phyloP scores from a whole-genome alignment of 2,888 invertebrate species.

The Trichogramma evanescens region DNA sequence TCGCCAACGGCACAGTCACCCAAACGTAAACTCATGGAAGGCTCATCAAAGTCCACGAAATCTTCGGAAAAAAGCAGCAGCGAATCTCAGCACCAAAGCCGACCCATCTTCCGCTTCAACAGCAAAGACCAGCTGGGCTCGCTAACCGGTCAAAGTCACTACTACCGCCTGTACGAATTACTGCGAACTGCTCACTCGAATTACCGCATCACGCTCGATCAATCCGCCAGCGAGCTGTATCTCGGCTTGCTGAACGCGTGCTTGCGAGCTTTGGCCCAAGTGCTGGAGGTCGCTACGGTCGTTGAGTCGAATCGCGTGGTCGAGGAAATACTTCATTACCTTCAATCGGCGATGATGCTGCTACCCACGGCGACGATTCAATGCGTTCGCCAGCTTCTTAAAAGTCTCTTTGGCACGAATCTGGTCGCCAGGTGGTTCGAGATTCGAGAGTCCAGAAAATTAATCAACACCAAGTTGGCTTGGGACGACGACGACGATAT shows the following conservation, averaged over 20 bases:
- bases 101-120: constrained; percentile 22
- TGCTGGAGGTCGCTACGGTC: constrained; percentile 63
- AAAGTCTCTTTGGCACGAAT: constrained; percentile 73
- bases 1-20: constrained; percentile 45
- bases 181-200: constrained; percentile 77
- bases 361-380: constrained; percentile 65
- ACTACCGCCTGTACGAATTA: constrained; percentile 76
- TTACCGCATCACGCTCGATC: constrained; percentile 79
- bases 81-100: not conserved
- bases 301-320: constrained; percentile 66
- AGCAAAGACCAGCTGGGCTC: constrained; percentile 53
- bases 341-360: constrained; percentile 63
- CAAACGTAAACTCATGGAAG: constrained; percentile 36
- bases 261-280: constrained; percentile 57
- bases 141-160: constrained; percentile 68
- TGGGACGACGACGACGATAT: constrained; percentile 15
- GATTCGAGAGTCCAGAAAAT: constrained; percentile 25
- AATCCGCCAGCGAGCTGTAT: constrained; percentile 69
- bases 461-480: constrained; percentile 18
- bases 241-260: constrained; percentile 58
- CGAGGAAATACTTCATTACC: constrained; percentile 72
- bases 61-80: constrained; percentile 38
- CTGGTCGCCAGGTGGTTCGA: constrained; percentile 51
- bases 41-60: constrained; percentile 43
- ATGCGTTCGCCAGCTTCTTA: constrained; percentile 70